A percentile compares a stretch with the other conserved stretches of the same genome.
Conservation (phyloP, 2,797 vertebrate species). For the Meriones psammophilus region DNA sequence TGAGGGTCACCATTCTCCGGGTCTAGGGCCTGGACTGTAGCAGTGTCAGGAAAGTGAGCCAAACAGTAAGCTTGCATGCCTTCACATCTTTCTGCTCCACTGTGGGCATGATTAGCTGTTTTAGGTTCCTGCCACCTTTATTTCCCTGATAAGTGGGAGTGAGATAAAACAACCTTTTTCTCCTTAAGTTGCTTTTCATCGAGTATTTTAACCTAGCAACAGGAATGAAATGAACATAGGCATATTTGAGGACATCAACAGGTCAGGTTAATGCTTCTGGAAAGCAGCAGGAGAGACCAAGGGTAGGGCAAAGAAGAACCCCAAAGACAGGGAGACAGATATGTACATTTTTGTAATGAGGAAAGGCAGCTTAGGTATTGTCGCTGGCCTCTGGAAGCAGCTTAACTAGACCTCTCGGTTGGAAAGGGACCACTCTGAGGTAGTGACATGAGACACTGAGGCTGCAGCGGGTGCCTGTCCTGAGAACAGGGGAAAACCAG, state of each 20-base stretch:
- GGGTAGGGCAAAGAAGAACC: neutral
- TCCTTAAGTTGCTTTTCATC: neutral
- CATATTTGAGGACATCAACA: neutral
- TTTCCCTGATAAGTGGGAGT: neutral
- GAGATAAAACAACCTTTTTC: neutral
- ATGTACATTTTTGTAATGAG: fast-evolving
- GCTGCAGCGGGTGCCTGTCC: neutral
- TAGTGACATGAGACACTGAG: neutral
- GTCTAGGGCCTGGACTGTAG: neutral
- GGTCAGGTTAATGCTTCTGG: neutral
- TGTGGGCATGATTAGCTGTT: neutral
- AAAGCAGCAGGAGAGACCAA: neutral
- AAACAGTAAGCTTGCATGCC: neutral
- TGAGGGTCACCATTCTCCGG: neutral
- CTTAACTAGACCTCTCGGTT: too few relatives aligned
- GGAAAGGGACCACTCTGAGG: neutral
- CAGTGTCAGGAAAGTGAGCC: neutral
- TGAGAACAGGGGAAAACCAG: neutral
- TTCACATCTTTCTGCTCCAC: neutral
- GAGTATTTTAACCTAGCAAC: neutral
- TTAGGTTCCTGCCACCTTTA: neutral
- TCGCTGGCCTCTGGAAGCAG: neutral
- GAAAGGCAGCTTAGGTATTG: neutral
- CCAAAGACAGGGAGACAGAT: neutral
- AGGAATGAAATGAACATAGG: neutral